These are phyloP conservation scores for Dioctria rufipes DNA, from an alignment of 2,888 invertebrate genomes.

Conservation along the genomic window DNA sequence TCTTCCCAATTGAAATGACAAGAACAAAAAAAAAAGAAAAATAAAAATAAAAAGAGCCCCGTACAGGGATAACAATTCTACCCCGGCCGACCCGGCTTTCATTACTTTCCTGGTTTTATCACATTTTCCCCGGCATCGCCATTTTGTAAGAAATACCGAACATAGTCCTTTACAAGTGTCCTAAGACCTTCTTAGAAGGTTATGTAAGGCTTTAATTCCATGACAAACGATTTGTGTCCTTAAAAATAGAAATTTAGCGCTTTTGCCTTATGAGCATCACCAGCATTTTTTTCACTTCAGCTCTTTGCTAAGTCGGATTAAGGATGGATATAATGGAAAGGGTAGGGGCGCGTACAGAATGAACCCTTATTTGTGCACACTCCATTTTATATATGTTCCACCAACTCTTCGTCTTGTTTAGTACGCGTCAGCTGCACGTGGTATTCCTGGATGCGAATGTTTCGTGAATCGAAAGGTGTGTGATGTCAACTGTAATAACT, in stretches of 20 bases:
- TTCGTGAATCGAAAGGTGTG: constrained; percentile 25
- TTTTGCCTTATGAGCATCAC: constrained; percentile 48
- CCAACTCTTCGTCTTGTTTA: constrained; percentile 34
- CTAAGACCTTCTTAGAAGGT: constrained; percentile 10
- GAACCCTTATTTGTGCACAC: constrained; percentile 23
- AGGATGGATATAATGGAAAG: background rate
- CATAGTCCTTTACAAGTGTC: constrained; percentile 18
- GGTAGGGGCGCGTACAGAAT: background rate
- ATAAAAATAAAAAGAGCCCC: too few relatives aligned
- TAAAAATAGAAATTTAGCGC: constrained; percentile 52
- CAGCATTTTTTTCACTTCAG: constrained; percentile 24
- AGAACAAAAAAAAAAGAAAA: background rate
- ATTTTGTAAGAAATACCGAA: background rate
- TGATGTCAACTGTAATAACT: constrained; percentile 35
- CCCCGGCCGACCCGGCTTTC: constrained; percentile 39
- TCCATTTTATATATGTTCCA: constrained; percentile 42
- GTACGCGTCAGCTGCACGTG: constrained; percentile 57
- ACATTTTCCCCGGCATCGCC: constrained; percentile 25
- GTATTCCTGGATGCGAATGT: constrained; percentile 41
- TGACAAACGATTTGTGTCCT: constrained; percentile 50
- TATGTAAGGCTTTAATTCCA: constrained; percentile 46
- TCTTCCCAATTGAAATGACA: background rate
- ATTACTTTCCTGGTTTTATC: constrained; percentile 54
- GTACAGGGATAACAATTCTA: constrained; percentile 42
- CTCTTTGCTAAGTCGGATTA: background rate